Evolutionary conservation across 2,797 vertebrate species (phyloP).

Genomic region (Halcyon leucocephala): DNA sequence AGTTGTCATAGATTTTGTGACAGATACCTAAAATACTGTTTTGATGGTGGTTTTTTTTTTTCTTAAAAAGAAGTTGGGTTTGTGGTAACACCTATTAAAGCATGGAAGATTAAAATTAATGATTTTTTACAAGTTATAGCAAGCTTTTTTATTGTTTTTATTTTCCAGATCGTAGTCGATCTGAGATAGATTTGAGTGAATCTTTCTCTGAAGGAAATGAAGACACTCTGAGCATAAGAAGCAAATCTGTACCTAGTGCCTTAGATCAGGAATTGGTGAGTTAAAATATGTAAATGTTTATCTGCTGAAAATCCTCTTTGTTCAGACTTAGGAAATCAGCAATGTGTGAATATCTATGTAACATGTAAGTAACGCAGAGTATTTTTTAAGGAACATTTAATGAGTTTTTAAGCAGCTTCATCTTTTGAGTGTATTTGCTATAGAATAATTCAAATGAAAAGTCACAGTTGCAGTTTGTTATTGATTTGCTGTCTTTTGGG

Average conservation of each 20-base stretch:
- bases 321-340: background rate
- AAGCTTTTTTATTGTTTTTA: background rate
- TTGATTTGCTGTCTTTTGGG: background rate
- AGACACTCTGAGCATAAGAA: slow-evolving; percentile 84
- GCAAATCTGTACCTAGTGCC: slow-evolving; percentile 88
- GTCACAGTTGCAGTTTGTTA: background rate
- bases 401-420: background rate
- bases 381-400: background rate
- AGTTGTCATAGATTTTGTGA: background rate
- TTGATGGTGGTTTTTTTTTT: background rate
- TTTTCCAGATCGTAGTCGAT: slow-evolving; percentile 87
- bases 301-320: background rate
- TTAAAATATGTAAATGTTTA: background rate
- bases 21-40: background rate
- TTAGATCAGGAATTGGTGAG: slow-evolving; percentile 89
- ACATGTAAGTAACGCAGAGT: background rate
- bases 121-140: background rate
- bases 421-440: background rate
- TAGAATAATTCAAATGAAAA: background rate
- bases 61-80: fast-evolving
- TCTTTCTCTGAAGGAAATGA: slow-evolving; percentile 85
- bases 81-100: background rate
- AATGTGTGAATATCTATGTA: background rate
- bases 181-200: slow-evolving; percentile 90
- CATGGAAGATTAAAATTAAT: background rate